phyloP scores from a whole-genome alignment of 2,888 invertebrate genomes.

The Phalangium opilio region DNA sequence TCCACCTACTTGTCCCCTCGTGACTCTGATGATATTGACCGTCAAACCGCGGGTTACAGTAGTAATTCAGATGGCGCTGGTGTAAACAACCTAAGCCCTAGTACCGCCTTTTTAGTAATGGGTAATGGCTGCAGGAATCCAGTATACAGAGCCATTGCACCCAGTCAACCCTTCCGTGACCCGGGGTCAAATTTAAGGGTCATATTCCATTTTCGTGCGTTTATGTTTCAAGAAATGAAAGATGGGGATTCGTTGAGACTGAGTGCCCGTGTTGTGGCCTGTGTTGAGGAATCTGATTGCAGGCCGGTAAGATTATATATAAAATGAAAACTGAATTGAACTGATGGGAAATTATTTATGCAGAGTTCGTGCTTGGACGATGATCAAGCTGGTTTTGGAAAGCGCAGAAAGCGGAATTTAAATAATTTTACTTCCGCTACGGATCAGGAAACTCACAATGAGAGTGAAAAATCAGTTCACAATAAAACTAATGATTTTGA shows the following conservation, averaged over 20 bases:
- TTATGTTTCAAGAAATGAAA: constrained; percentile 28
- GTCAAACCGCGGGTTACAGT: too few relatives aligned
- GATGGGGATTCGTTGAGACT: constrained; percentile 25
- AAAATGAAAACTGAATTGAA: background rate
- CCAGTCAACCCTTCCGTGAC: constrained; percentile 24
- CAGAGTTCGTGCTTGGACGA: constrained; percentile 11
- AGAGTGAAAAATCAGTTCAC: background rate
- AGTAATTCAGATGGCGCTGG: too few relatives aligned
- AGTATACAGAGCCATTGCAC: constrained; percentile 23
- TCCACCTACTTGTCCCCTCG: too few relatives aligned
- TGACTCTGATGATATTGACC: too few relatives aligned
- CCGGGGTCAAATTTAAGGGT: constrained; percentile 22
- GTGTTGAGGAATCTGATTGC: constrained; percentile 26
- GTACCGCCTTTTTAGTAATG: too few relatives aligned
- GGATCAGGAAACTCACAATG: background rate
- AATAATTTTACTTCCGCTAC: background rate
- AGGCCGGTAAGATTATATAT: constrained; percentile 20
- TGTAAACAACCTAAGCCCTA: too few relatives aligned
- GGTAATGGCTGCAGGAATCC: constrained; percentile 24
- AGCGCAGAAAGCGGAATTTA: constrained; percentile 3
- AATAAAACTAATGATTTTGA: background rate
- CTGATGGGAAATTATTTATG: background rate
- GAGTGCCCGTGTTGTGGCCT: constrained; percentile 26
- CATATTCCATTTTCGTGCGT: constrained; percentile 26
- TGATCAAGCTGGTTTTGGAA: constrained; percentile 6